Evolutionary conservation across 2,888 invertebrate species (phyloP), one percentile per base, ranked within the genome.

Genomic region (Cryptophagus acutangulus): DNA sequence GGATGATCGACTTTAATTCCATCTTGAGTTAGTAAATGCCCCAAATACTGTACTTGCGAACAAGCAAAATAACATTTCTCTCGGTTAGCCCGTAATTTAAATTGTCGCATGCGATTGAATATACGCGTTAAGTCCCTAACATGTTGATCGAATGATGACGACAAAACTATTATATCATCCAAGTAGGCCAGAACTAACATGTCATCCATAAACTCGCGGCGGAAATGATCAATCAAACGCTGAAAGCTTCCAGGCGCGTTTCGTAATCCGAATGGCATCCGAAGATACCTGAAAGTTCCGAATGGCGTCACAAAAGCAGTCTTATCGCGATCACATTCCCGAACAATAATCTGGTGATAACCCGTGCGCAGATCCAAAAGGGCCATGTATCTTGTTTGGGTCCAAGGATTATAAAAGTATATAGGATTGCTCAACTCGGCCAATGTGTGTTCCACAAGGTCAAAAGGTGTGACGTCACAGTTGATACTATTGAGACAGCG

Each of bases 281-380:
- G n/a, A 1, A 29, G 13, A 16, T 39, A 52, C 6, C 46, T 39
- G 28, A 15, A 48, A 15, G 45, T 44, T 17, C 48, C 48, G 25
- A 46, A 48, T 8, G 48, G 50, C 3, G 46, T 40, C 8, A 41
- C 35, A 25, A 49, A 48, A 6, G 38, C 40, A 14, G 46, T 51
- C 26, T 49, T 43, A 17, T 45, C 42, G 13, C 36, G n/a, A 16
- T 73, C 74, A 67, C 0, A 63, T 51, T 42, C 66, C 61, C 26
- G 10, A 3, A 51, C 40, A 12, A 25, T 12, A 4, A 65, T 52
- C 37, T 69, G 68, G 57, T 62, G 65, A 41, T 67, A 69, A 0
- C 67, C 66, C n/a, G 57, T 40, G 14, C 52, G 49, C 1, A 69
- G 46, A 36, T 67, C 65, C 2, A 69, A 36, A 0, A 63, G 62